A percentile compares a stretch with the other conserved stretches of the same genome.
These are phyloP conservation scores for Melierax canorus DNA, from an alignment of 2,113 vertebrate species.

Conservation along the genomic window DNA sequence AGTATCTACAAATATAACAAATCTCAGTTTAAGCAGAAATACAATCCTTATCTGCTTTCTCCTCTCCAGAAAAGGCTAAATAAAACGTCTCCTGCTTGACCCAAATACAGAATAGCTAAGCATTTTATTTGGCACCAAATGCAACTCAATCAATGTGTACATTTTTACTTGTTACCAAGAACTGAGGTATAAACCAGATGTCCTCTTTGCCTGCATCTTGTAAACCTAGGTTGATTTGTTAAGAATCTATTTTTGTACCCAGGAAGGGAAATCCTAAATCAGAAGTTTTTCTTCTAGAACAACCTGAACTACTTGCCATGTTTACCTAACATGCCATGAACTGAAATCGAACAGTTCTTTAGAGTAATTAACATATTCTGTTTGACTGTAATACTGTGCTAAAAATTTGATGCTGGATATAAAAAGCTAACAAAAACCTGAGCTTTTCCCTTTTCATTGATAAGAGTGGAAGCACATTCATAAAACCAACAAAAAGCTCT, in stretches of 20 bases:
- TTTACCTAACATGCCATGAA: neutral
- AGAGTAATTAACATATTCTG: neutral
- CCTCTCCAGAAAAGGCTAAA: neutral
- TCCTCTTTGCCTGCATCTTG: neutral
- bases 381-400: neutral
- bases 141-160: rapidly evolving
- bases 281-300: neutral
- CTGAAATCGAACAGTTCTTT: neutral
- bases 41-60: neutral
- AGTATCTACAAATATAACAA: neutral
- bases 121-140: neutral
- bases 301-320: neutral
- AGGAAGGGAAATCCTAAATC: neutral
- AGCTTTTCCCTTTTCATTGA: neutral
- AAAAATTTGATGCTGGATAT: neutral
- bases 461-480: neutral
- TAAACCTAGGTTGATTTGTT: neutral
- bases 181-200: neutral
- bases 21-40: neutral
- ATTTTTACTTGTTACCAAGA: rapidly evolving
- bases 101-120: neutral
- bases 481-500: neutral
- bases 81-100: neutral
- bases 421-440: neutral
- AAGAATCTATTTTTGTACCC: neutral